Base-by-base conservation (phyloP, 2,113 vertebrate species). In the Planiliza haematocheilus region DNA sequence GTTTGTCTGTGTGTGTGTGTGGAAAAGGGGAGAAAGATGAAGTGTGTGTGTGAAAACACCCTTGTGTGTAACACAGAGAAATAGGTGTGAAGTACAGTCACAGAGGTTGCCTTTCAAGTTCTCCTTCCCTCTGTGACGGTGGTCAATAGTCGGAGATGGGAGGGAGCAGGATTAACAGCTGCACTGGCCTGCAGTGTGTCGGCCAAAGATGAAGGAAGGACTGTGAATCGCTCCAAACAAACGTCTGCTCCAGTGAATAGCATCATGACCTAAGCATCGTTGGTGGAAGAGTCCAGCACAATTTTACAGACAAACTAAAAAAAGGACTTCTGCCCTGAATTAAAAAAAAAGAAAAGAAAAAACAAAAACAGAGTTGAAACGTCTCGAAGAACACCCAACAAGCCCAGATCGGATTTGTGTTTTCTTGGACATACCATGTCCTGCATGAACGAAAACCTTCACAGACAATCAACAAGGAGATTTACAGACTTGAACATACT, bases 81-180 rank as follows among this genome's bases (percentile, higher is more conserved):
- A 86, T 83, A 90, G 88, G 88, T 91, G 88, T 89, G 86, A 90
- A 92, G 82, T 87, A 86, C 80, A 86, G 83, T 89, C 90, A 74
- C 73, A 0, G 82, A 86, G 85, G 86, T 89, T 85, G 74, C 75
- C 79, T 91, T 90, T 89, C 67, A 89, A 87, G 81, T 78, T 37
- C 20, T 18, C 63, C 74, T 11, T 70, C 69, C 82, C 49, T 37
- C n/a, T 7, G 37, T 49, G 60, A 57, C 34, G 34, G 77, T 10
- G 12, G 74, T 76, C 66, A 48, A 82, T 37, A 42, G 80, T 53
- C 4, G 3, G 70, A 70, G 75, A 50, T 49, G 68, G 80, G 77
- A 82, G 70, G 86, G 80, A 83, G 36, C 56, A 51, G 83, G 66
- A 71, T 63, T 66, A 63, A 65, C 73, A 85, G 88, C 79, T 82